These are phyloP conservation scores for Holcopasites calliopsidis DNA, from an alignment of 1,140 invertebrate species.

Conservation along the genomic window DNA sequence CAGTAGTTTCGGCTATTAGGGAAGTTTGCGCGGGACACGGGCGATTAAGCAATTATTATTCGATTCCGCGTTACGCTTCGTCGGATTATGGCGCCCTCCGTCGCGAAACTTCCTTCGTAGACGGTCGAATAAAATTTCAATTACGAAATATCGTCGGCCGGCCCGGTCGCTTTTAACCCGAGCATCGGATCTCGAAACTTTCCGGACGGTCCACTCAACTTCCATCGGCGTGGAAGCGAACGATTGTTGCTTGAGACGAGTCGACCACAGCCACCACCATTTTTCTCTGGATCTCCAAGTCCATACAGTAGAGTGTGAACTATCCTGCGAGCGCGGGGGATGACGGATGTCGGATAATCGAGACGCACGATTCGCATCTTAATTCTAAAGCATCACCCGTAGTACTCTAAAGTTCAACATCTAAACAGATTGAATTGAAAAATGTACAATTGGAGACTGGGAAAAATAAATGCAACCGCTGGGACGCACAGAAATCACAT, in stretches of 20 bases:
- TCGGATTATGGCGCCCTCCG: not conserved
- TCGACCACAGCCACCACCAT: not conserved
- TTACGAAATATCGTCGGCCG: not conserved
- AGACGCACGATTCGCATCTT: conserved; percentile 44
- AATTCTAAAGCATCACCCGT: no score
- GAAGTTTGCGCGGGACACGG: conserved; percentile 63
- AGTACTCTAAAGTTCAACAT: no score
- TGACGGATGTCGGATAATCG: conserved; percentile 50
- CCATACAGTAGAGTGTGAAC: no score
- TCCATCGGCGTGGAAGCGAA: not conserved
- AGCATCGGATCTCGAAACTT: not conserved
- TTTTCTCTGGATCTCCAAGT: conserved; percentile 3
- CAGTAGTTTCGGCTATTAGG: conserved; percentile 62
- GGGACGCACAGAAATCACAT: no score
- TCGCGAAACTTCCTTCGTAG: conserved; percentile 12
- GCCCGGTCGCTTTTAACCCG: not conserved
- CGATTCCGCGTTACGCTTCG: conserved; percentile 57
- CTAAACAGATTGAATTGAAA: no score
- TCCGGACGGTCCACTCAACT: not conserved
- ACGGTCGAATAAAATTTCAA: not conserved
- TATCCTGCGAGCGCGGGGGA: conserved; percentile 13
- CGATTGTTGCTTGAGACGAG: not conserved
- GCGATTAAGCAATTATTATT: conserved; percentile 71
- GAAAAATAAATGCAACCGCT: conserved; percentile 5
- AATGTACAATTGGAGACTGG: no score